phyloP scores from a whole-genome alignment of 2,113 vertebrate species.

The Dicentrarchus labrax region DNA sequence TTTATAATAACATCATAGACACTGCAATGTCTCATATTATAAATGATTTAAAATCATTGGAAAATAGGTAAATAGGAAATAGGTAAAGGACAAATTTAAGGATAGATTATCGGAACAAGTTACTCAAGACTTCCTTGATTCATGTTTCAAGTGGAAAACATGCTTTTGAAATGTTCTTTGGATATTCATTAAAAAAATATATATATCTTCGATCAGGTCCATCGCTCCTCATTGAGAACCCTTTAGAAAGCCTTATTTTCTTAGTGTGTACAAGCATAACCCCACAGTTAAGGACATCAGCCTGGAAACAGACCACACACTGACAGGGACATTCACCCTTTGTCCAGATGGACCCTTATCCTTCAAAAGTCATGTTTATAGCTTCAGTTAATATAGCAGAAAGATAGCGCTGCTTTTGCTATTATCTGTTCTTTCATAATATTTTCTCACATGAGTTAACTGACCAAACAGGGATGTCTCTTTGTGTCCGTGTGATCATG shows the following conservation, averaged over 20 bases:
- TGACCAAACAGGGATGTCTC: conserved; percentile 16
- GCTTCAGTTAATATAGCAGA: conserved; percentile 61
- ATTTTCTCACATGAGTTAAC: conserved; percentile 52
- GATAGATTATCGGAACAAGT: background rate
- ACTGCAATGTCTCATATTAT: background rate
- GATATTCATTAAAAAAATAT: background rate
- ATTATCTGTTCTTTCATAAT: conserved; percentile 51
- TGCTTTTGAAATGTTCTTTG: too few relatives aligned
- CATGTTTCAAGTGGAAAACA: background rate
- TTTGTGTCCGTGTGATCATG: conserved; percentile 14
- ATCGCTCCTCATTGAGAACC: background rate
- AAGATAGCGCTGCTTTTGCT: conserved; percentile 46
- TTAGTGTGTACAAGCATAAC: conserved; percentile 48
- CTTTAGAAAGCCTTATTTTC: conserved; percentile 43
- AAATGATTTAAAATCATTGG: background rate
- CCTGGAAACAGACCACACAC: conserved; percentile 71
- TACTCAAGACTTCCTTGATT: background rate
- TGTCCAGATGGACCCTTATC: conserved; percentile 68
- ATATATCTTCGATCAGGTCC: too few relatives aligned
- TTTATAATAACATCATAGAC: background rate
- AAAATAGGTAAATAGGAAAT: too few relatives aligned
- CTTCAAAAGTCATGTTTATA: conserved; percentile 67
- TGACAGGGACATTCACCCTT: conserved; percentile 73
- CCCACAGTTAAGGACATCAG: conserved; percentile 68
- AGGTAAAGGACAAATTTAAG: conserved; percentile 3